phyloP scores from a whole-genome alignment of 2,113 vertebrate species.

The Eurystomus gularis region DNA sequence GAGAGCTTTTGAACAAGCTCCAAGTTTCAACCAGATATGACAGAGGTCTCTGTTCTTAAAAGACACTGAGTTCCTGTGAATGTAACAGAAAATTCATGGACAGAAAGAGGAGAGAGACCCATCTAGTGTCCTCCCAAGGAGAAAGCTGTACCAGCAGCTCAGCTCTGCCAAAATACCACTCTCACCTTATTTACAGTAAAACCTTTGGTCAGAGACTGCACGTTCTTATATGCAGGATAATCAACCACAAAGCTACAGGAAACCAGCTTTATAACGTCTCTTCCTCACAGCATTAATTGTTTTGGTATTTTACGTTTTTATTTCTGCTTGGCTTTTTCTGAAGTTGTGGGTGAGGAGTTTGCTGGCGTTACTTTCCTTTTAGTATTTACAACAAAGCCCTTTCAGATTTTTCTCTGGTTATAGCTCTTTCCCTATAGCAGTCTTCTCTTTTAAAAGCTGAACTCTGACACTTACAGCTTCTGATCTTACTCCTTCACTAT shows the following conservation, averaged over 20 bases:
- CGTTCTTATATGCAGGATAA: not conserved
- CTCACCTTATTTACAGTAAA: not conserved
- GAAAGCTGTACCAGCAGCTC: not conserved
- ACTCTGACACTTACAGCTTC: not conserved
- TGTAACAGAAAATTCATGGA: not conserved
- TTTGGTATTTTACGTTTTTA: not conserved
- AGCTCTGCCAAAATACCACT: fast-evolving
- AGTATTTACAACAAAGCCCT: not conserved
- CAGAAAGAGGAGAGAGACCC: not conserved
- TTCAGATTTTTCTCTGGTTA: not conserved
- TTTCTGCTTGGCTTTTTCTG: not conserved
- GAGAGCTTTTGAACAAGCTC: not conserved
- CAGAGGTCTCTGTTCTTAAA: not conserved
- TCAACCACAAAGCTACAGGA: not conserved
- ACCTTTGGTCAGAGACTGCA: not conserved
- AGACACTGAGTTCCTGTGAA: not conserved
- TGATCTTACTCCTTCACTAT: not conserved
- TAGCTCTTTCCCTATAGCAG: not conserved
- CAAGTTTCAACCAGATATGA: not conserved
- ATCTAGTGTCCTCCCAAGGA: not conserved
- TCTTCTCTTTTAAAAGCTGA: not conserved
- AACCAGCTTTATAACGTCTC: not conserved
- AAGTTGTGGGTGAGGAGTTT: not conserved
- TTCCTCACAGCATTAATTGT: not conserved
- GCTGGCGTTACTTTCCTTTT: not conserved